A percentile compares a stretch with the other conserved stretches of the same genome.
phyloP scores from a whole-genome alignment of 2,797 vertebrate genomes.

The Mionectes olivaceus region DNA sequence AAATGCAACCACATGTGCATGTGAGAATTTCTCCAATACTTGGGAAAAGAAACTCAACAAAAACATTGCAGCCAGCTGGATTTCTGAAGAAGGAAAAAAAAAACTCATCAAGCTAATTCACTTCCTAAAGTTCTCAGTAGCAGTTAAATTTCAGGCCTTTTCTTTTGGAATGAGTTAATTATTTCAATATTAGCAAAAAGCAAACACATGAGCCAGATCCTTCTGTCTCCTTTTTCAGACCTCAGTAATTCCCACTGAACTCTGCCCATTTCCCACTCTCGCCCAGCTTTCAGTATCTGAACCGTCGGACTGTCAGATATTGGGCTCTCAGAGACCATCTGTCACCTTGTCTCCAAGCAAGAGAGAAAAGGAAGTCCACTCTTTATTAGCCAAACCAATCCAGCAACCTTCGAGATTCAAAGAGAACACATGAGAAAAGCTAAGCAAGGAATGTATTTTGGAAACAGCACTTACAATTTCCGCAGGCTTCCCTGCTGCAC shows the following conservation, averaged over 20 bases:
- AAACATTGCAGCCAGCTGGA: not conserved
- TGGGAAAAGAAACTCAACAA: not conserved
- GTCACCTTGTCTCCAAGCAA: not conserved
- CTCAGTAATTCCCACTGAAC: not conserved
- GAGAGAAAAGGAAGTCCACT: not conserved
- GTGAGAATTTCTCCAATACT: not conserved
- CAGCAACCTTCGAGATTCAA: not conserved
- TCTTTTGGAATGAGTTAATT: not conserved
- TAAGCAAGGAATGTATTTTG: not conserved
- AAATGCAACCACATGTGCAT: not conserved
- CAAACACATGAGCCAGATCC: not conserved
- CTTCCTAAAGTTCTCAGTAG: not conserved
- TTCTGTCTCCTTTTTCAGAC: not conserved
- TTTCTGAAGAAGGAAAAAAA: not conserved
- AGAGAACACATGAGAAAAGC: not conserved
- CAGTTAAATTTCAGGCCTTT: not conserved
- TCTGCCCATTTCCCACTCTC: not conserved
- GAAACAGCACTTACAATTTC: constrained; percentile 81
- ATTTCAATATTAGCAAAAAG: not conserved
- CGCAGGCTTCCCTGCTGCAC: constrained; percentile 83
- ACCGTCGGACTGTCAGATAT: not conserved
- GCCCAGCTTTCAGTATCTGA: not conserved
- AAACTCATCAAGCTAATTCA: not conserved
- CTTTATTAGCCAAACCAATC: not conserved
- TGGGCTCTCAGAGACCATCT: not conserved